Percentiles rank a stretch among this genome's conserved stretches.
Conservation (phyloP, 2,113 vertebrate genomes). For the Bambusicola thoracicus region DNA sequence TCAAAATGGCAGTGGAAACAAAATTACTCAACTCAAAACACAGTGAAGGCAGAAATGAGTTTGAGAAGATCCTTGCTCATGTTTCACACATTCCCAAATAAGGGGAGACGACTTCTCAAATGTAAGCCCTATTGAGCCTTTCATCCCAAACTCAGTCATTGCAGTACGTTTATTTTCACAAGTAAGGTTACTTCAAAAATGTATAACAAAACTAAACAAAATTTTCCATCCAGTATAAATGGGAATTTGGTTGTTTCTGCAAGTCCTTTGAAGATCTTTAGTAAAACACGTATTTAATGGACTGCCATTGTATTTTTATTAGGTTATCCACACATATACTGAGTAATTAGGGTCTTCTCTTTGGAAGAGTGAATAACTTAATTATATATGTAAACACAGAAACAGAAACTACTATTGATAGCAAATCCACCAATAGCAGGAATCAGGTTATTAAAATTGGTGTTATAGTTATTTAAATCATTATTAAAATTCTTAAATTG, state of each 20-base stretch:
- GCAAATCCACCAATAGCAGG: not conserved
- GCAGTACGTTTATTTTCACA: not conserved
- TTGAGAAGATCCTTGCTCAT: not conserved
- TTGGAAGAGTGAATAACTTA: not conserved
- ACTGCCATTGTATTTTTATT: not conserved
- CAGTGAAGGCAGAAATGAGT: not conserved
- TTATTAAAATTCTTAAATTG: no score
- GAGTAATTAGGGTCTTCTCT: not conserved
- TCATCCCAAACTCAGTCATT: not conserved
- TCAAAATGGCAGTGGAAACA: not conserved
- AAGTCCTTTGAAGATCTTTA: not conserved
- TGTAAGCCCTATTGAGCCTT: not conserved
- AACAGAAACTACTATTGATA: not conserved
- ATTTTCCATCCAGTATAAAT: not conserved
- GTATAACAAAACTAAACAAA: not conserved
- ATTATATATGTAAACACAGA: not conserved
- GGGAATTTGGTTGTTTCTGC: not conserved
- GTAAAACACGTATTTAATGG: not conserved
- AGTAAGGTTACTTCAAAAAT: not conserved
- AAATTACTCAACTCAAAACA: not conserved
- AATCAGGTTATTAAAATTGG: no score
- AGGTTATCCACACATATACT: not conserved
- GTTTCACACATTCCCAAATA: rapidly evolving
- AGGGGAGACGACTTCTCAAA: not conserved
- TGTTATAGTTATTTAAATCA: no score